Evolutionary conservation across 2,797 vertebrate genomes (phyloP).

Genomic region (Diplodus sargus): DNA sequence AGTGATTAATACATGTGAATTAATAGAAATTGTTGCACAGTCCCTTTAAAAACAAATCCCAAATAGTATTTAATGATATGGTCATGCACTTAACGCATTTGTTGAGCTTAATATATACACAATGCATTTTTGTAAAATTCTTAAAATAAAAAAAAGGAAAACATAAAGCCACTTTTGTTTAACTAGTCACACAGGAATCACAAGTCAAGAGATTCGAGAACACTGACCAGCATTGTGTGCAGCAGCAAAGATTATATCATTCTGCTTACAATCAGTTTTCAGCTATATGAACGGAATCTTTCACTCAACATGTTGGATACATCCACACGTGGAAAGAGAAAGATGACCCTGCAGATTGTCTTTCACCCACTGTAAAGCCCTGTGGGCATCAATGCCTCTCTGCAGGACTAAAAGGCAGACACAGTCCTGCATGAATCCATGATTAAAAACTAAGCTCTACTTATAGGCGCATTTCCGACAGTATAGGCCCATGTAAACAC

Average conservation of each 20-base stretch:
- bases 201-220: background rate
- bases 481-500: conserved; percentile 32
- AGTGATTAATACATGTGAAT: no score
- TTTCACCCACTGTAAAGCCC: conserved; percentile 51
- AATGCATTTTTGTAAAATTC: background rate
- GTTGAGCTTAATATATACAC: background rate
- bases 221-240: background rate
- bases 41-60: no score
- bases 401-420: conserved; percentile 22
- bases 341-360: conserved; percentile 68
- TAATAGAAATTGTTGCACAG: no score
- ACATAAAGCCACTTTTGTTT: background rate
- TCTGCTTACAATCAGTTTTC: conserved; percentile 33
- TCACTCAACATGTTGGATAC: conserved; percentile 10
- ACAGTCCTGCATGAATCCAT: conserved; percentile 24
- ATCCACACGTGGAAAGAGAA: conserved; percentile 46
- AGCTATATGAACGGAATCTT: conserved; percentile 25
- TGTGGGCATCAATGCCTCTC: conserved; percentile 11
- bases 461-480: conserved; percentile 25
- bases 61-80: background rate
- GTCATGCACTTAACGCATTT: background rate
- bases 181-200: conserved; percentile 4
- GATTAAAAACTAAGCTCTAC: conserved; percentile 62
- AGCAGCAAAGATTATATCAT: conserved; percentile 21
- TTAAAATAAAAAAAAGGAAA: background rate